Percentiles rank a stretch among this genome's conserved stretches.
These are phyloP conservation scores for Ibycter americanus DNA, from an alignment of 2,797 vertebrate genomes.

Conservation along the genomic window DNA sequence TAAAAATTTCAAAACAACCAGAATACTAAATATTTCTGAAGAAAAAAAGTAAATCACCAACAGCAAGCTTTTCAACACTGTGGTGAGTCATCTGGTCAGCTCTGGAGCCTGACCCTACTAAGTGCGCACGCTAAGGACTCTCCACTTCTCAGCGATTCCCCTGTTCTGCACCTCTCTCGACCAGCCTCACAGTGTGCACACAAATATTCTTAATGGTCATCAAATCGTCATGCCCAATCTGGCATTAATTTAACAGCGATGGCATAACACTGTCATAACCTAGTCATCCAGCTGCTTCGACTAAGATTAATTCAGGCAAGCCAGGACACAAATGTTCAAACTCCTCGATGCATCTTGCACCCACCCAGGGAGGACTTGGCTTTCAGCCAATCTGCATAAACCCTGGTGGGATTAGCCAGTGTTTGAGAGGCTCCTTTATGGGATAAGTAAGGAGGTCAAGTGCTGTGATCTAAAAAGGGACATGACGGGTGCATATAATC, in stretches of 20 bases:
- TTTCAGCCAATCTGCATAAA: background rate
- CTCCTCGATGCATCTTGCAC: background rate
- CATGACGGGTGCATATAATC: background rate
- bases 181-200: background rate
- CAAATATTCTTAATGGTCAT: background rate
- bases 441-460: constrained; percentile 12
- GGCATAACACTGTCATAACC: background rate
- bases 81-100: background rate
- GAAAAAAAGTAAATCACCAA: background rate
- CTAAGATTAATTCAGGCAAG: background rate
- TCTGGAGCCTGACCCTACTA: background rate
- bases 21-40: background rate
- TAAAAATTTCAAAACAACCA: background rate
- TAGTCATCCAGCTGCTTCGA: background rate
- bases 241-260: background rate
- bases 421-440: background rate
- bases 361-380: background rate
- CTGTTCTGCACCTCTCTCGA: background rate
- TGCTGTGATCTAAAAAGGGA: background rate
- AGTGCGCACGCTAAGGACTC: fast-evolving
- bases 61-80: background rate
- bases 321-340: background rate
- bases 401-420: background rate
- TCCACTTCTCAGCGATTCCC: background rate
- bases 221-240: background rate